phyloP scores from a whole-genome alignment of 1,140 invertebrate species.

The Heliconius himera region DNA sequence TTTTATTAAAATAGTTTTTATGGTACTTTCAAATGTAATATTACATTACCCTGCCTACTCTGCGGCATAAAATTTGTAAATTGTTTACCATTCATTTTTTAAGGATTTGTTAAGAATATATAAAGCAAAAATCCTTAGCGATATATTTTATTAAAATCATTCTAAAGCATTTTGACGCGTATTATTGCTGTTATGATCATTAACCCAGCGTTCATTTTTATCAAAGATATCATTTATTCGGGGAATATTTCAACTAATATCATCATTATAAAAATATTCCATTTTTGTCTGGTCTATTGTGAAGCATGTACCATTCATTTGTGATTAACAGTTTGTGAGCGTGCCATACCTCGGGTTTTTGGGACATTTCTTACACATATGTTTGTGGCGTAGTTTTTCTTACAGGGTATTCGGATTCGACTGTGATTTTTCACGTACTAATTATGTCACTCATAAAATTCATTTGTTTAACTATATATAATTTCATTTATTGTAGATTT shows the following conservation, averaged over 20 bases:
- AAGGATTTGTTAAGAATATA: no score
- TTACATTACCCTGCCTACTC: no score
- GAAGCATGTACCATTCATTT: conserved; percentile 38
- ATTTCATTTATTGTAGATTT: background rate
- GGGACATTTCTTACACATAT: conserved; percentile 6
- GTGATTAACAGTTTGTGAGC: conserved; percentile 67
- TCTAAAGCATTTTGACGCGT: background rate
- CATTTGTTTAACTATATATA: conserved; percentile 17
- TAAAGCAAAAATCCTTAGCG: no score
- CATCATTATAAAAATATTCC: background rate
- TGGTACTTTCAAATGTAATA: no score
- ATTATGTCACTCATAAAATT: conserved; percentile 26
- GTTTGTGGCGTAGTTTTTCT: conserved; percentile 18
- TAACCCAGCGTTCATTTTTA: background rate
- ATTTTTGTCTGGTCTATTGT: background rate
- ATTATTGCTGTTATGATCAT: background rate
- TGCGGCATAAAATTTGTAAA: no score
- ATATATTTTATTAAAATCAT: background rate
- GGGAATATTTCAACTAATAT: background rate
- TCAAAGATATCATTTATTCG: background rate
- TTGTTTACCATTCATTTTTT: no score
- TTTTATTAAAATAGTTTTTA: background rate
- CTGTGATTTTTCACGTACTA: conserved; percentile 38
- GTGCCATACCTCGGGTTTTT: conserved; percentile 65
- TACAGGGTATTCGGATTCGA: conserved; percentile 9